phyloP scores from a whole-genome alignment of 2,797 vertebrate genomes.

The Odontamblyopus rebecca region DNA sequence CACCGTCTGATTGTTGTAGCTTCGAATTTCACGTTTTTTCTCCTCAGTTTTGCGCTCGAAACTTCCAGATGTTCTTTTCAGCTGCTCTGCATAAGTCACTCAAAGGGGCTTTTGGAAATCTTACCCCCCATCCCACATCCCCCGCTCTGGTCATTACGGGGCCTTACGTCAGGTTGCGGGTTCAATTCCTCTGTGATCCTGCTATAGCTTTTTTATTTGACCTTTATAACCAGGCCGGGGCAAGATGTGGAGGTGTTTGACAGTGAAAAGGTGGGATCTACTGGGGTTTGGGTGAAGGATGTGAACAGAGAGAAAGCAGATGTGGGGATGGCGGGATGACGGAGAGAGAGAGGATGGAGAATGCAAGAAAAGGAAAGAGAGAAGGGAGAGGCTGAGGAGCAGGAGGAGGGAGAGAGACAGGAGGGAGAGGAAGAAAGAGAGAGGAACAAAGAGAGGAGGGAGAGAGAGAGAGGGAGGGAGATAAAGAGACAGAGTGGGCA shows the following conservation, averaged over 20 bases:
- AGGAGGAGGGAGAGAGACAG: no score
- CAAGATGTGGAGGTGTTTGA: neutral
- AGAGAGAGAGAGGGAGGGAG: no score
- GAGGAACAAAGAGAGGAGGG: no score
- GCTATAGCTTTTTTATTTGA: no score
- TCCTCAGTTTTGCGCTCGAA: conserved; percentile 36
- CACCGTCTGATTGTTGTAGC: conserved; percentile 3
- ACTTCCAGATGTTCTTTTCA: conserved; percentile 53
- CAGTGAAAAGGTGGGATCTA: conserved; percentile 28
- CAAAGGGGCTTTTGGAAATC: conserved; percentile 21
- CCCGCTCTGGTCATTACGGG: conserved; percentile 1
- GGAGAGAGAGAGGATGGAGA: neutral
- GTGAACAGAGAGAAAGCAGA: conserved; percentile 56
- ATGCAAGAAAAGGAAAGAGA: conserved; percentile 13
- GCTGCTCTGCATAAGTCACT: conserved; percentile 43
- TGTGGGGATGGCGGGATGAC: conserved; percentile 42
- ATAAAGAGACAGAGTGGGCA: no score
- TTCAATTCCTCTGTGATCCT: conserved; percentile 24
- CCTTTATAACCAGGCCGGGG: neutral
- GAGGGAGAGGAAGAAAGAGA: conserved; percentile 15
- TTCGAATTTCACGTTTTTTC: neutral
- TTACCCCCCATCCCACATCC: conserved; percentile 31
- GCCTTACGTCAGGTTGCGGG: conserved; percentile 27
- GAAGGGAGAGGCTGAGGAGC: neutral
- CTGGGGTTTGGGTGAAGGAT: conserved; percentile 22